Evolutionary conservation across 2,113 vertebrate species (phyloP).

Genomic region (Apaloderma vittatum): DNA sequence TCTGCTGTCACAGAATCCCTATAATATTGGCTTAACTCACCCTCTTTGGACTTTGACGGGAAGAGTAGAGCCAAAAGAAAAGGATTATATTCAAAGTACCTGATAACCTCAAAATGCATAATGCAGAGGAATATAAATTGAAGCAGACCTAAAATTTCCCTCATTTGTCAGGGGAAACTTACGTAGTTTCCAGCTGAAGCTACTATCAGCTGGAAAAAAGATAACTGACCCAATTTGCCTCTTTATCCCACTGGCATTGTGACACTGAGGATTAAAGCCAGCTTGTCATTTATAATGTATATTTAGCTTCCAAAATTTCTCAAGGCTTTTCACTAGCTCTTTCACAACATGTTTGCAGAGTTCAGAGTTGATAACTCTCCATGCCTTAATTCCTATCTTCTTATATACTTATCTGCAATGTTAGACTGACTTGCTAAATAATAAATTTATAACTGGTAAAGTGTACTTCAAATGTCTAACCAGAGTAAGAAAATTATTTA

Average conservation of each 20-base stretch:
- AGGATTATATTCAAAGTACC: background rate
- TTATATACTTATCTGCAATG: background rate
- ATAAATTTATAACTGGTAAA: background rate
- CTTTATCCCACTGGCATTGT: conserved; percentile 3
- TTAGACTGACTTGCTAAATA: background rate
- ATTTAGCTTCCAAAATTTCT: conserved; percentile 42
- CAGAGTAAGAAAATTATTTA: background rate
- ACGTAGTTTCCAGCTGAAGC: background rate
- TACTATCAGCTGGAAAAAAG: background rate
- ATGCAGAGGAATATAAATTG: background rate
- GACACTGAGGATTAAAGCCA: conserved; percentile 27
- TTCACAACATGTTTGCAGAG: background rate
- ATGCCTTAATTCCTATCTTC: background rate
- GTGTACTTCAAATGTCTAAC: background rate
- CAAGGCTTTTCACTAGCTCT: conserved; percentile 20
- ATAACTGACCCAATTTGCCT: background rate
- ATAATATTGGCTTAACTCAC: background rate
- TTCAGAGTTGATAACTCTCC: background rate
- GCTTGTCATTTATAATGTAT: background rate
- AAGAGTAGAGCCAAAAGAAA: background rate
- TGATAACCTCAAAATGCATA: background rate
- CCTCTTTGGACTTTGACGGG: background rate
- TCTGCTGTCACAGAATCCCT: background rate
- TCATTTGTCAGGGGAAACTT: background rate
- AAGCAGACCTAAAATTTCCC: background rate